Conservation (phyloP, 1,140 invertebrate species). For the Leptinotarsa undecemlineata region DNA sequence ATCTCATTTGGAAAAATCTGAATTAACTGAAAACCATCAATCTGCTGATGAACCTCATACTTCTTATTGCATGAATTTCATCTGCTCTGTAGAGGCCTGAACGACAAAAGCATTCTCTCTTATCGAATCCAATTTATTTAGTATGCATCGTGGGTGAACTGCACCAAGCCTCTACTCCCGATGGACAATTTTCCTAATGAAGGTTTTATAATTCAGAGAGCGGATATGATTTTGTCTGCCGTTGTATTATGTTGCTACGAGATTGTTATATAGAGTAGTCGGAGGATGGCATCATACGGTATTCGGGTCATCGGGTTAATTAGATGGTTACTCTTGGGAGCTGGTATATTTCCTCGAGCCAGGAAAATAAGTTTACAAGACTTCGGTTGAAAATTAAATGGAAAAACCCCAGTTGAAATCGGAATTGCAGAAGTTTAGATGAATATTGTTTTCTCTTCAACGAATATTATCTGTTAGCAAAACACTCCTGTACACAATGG, state of each 20-base stretch:
- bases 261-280: neutral
- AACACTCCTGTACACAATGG: too few relatives aligned
- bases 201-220: slow-evolving; percentile 20
- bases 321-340: neutral
- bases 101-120: neutral
- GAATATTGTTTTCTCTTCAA: too few relatives aligned
- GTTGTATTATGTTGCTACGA: slow-evolving; percentile 11
- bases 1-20: too few relatives aligned
- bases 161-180: slow-evolving; percentile 9
- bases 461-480: too few relatives aligned
- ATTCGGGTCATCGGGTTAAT: neutral
- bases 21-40: neutral
- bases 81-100: neutral
- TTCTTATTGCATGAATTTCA: neutral
- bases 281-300: neutral
- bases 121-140: slow-evolving; percentile 17
- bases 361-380: too few relatives aligned
- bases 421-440: too few relatives aligned
- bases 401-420: too few relatives aligned
- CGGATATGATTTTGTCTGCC: slow-evolving; percentile 21
- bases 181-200: slow-evolving; percentile 20
- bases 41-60: neutral
- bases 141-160: slow-evolving; percentile 15
- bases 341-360: too few relatives aligned
- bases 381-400: too few relatives aligned